A percentile compares a stretch with the other conserved stretches of the same genome.
These are phyloP conservation scores for Eptesicus fuscus DNA, from an alignment of 2,113 vertebrate genomes.

Conservation along the genomic window DNA sequence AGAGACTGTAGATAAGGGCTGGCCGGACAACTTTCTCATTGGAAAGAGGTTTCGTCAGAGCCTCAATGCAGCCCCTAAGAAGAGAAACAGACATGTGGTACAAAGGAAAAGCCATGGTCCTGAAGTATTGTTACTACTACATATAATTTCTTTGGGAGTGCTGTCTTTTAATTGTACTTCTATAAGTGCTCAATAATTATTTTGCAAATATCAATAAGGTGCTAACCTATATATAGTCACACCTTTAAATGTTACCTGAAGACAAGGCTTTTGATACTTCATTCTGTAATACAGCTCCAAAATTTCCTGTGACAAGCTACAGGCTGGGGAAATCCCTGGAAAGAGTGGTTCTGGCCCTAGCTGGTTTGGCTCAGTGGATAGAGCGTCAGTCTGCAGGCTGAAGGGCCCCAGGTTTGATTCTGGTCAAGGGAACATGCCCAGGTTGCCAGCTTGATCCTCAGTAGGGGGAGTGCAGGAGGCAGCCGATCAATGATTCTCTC, in stretches of 20 bases:
- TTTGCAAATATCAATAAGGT: background rate
- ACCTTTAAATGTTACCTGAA: background rate
- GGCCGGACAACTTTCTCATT: conserved; percentile 85
- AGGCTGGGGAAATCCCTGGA: background rate
- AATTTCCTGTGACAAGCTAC: background rate
- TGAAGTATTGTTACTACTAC: background rate
- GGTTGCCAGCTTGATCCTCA: no score
- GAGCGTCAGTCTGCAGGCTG: no score
- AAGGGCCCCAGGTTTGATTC: no score
- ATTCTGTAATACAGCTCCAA: background rate
- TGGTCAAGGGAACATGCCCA: no score
- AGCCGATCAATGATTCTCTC: no score
- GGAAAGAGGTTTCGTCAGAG: conserved; percentile 76
- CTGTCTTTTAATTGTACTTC: background rate
- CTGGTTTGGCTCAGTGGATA: no score
- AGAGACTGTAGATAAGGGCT: conserved; percentile 92
- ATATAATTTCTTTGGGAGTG: background rate
- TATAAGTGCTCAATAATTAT: background rate
- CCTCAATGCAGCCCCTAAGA: conserved; percentile 79
- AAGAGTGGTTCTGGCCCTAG: background rate
- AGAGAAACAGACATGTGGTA: conserved; percentile 49
- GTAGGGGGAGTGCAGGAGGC: no score
- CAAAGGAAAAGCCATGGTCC: background rate
- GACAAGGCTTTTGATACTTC: background rate
- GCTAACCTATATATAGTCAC: background rate